Base-by-base conservation (phyloP, 37 sponge, comb jelly and placozoan species). In the Chondrilla cf. caribensis region DNA sequence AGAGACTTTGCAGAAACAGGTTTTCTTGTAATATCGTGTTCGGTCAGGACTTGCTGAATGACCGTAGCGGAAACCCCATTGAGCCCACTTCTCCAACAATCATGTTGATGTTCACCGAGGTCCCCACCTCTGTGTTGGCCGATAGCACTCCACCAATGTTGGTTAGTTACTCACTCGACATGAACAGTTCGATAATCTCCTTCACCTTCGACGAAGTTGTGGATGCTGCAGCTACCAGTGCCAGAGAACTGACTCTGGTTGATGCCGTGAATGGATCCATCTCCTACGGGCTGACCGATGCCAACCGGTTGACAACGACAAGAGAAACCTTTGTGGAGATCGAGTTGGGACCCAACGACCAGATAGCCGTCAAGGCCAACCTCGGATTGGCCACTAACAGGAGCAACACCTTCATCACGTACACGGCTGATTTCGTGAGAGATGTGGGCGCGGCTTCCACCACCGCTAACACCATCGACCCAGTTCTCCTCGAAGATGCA, bases 191-290 rank as follows among this genome's bases (percentile, higher is more conserved):
- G 1, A 29, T 5, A 5, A 43, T 96, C 29, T 47, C 64, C 0
- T 85, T 96, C 67, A 66, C 78, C 47, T 96, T 96, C 44, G 81
- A 88, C 86, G 97, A 96, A 55, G 60, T 92, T 59, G 86, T 96
- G 0, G 86, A 90, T 37, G 29, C 83, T n/a, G 84, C 91, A 17
- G 60, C 78, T 25, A 58, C 93, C 24, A 43, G 28, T 33, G 86
- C 81, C 43, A 79, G 62, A 8, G 88, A 76, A 14, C 70, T 89
- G 0, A 93, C 85, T 7, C 84, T 93, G 65, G 79, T 83, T 31
- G 70, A 84, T 82, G 82, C 35, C 33, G 54, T 57, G 6, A 89
- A 89, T 78, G 64, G 71, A 31, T 84, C 87, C 28, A 35, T 75
- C 14, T 43, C 22, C 0, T 88, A 88, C 81, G 83, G 86, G 33